Percentiles rank a stretch among this genome's conserved stretches.
Conservation (phyloP, 2,113 vertebrate species). For the Stigmatopora argus region DNA sequence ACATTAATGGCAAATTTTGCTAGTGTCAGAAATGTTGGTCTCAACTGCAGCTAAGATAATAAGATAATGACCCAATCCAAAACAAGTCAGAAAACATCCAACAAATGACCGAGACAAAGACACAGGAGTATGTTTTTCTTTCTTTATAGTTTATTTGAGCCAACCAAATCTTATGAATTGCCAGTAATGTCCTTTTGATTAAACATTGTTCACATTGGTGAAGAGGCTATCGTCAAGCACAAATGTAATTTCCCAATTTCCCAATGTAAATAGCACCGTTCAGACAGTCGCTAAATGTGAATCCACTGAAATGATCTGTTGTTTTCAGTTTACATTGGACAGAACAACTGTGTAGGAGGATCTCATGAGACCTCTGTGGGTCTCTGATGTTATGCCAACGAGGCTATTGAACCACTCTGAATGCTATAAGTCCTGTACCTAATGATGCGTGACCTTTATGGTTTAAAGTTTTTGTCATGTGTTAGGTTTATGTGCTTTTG, state of each 20-base stretch:
- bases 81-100: background rate
- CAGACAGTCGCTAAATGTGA: background rate
- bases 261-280: background rate
- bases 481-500: too few relatives aligned
- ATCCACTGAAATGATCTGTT: slow-evolving; percentile 7
- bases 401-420: background rate
- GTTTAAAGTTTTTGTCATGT: background rate
- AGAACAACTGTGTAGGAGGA: background rate
- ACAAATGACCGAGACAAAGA: background rate
- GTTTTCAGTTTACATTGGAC: slow-evolving; percentile 11
- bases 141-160: background rate
- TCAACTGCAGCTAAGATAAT: background rate
- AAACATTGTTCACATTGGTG: background rate
- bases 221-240: background rate
- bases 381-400: slow-evolving; percentile 27
- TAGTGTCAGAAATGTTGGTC: background rate
- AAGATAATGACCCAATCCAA: background rate
- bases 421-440: slow-evolving; percentile 12
- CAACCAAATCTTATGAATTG: background rate
- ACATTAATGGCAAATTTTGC: background rate
- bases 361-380: slow-evolving; percentile 3
- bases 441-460: slow-evolving; percentile 15
- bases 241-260: background rate
- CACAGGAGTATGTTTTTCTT: background rate
- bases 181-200: background rate